phyloP scores from a whole-genome alignment of 2,888 invertebrate species.

The Heteromyza rotundicornis region DNA sequence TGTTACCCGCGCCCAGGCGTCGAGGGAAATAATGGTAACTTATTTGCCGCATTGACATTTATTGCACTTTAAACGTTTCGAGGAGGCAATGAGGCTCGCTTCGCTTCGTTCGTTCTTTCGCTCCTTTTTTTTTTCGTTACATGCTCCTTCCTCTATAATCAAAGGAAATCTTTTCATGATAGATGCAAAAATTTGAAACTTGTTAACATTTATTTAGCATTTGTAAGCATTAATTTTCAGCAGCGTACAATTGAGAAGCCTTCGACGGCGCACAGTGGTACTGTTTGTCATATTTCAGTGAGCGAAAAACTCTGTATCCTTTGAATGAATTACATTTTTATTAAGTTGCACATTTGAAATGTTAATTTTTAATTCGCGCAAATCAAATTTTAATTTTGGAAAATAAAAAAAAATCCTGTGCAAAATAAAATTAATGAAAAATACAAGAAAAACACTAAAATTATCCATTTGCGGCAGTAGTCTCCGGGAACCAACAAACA shows the following conservation, averaged over 20 bases:
- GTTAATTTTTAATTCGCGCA: too few relatives aligned
- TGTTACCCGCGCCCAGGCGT: not conserved
- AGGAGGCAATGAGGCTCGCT: not conserved
- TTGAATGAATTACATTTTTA: too few relatives aligned
- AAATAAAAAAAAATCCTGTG: too few relatives aligned
- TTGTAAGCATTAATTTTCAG: constrained; percentile 7
- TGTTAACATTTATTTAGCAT: constrained; percentile 6
- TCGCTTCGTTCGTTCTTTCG: not conserved
- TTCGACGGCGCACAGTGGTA: not conserved
- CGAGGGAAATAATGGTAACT: not conserved
- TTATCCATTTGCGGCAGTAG: too few relatives aligned
- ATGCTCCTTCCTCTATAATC: not conserved
- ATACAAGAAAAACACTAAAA: too few relatives aligned
- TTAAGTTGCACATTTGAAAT: too few relatives aligned
- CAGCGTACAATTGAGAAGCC: not conserved
- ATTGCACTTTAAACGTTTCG: not conserved
- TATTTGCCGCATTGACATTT: not conserved
- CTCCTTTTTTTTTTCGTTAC: too few relatives aligned
- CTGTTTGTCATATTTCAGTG: too few relatives aligned
- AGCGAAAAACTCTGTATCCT: too few relatives aligned
- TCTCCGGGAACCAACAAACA: too few relatives aligned
- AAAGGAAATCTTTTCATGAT: not conserved
- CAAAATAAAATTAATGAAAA: too few relatives aligned
- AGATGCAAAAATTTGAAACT: not conserved
- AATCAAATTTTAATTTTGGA: too few relatives aligned